These are phyloP conservation scores for Taeniopygia guttata DNA, from an alignment of 2,797 vertebrate species.

Conservation along the genomic window DNA sequence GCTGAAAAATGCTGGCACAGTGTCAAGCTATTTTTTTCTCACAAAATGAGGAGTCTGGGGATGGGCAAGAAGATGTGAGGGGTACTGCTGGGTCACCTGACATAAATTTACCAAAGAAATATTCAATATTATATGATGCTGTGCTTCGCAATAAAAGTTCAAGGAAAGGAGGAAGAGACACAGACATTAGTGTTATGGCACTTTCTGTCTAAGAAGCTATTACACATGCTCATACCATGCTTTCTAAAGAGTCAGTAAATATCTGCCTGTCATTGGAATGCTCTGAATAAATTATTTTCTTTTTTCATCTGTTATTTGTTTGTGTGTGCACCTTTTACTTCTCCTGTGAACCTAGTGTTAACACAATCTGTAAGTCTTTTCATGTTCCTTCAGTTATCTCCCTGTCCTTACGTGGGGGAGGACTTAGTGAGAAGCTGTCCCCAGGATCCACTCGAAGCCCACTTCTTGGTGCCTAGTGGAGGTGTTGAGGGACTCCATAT, in stretches of 20 bases:
- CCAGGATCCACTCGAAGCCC: not conserved
- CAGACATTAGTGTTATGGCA: not conserved
- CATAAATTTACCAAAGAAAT: not conserved
- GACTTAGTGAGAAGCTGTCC: not conserved
- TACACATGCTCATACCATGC: not conserved
- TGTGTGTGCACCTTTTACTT: not conserved
- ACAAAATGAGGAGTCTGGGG: not conserved
- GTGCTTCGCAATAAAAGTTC: not conserved
- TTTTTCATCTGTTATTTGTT: not conserved
- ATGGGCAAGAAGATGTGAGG: not conserved
- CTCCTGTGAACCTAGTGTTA: not conserved
- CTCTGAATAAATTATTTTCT: not conserved
- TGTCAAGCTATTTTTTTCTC: not conserved
- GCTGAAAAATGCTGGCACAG: not conserved
- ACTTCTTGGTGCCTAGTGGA: fast-evolving
- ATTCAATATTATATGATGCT: not conserved
- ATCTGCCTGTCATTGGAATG: not conserved
- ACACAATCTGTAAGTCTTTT: not conserved
- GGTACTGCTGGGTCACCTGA: not conserved
- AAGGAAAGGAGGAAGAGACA: not conserved
- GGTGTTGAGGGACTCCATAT: not conserved
- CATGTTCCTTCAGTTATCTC: not conserved
- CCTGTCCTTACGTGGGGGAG: fast-evolving
- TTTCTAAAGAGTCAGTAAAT: not conserved
- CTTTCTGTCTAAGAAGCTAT: not conserved